A percentile compares a stretch with the other conserved stretches of the same genome.
Conservation (phyloP, 2,113 vertebrate species). For the Melanocharis versteri region DNA sequence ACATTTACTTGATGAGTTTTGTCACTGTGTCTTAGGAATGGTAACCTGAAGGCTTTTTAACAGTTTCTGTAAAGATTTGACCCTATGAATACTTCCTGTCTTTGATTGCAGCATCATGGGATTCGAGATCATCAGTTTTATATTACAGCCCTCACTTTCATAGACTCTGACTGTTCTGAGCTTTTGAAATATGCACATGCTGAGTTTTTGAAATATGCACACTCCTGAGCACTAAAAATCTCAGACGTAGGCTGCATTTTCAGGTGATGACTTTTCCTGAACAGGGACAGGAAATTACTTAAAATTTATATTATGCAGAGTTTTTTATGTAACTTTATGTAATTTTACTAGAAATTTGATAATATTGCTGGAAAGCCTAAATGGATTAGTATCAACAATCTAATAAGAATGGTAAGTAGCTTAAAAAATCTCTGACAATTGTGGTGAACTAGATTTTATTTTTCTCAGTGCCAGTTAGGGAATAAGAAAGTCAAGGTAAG, state of each 20-base stretch:
- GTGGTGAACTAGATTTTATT: neutral
- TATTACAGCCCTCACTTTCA: neutral
- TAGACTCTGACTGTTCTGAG: neutral
- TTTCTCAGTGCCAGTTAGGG: neutral
- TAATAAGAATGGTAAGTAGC: neutral
- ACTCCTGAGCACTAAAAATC: neutral
- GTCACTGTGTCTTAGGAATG: neutral
- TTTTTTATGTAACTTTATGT: neutral
- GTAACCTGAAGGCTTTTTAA: neutral
- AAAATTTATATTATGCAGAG: neutral
- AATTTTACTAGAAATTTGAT: neutral
- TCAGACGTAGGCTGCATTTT: neutral
- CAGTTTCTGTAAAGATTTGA: neutral
- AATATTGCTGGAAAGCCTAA: neutral
- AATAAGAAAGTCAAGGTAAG: neutral
- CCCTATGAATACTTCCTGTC: neutral
- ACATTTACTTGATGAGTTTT: neutral
- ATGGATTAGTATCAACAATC: neutral
- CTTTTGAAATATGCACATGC: neutral
- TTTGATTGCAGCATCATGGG: neutral
- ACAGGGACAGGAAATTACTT: neutral
- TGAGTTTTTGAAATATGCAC: neutral
- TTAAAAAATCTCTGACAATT: neutral
- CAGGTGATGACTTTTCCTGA: neutral
- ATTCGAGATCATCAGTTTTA: neutral